These are phyloP conservation scores for Scaptomyza tumidula DNA, from an alignment of 2,888 invertebrate species.

Conservation along the genomic window DNA sequence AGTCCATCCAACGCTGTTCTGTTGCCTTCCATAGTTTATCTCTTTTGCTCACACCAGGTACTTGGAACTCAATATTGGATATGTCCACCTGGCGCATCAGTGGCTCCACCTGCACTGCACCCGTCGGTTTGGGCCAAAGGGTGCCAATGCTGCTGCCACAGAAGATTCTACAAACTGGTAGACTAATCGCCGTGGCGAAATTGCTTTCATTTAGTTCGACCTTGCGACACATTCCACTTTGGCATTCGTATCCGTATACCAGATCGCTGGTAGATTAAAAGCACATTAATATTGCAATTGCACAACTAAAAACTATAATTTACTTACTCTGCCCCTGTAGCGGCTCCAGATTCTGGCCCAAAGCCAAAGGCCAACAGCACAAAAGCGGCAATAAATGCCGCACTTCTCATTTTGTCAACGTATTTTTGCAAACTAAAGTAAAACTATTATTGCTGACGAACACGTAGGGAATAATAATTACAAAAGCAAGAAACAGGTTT, in stretches of 20 bases:
- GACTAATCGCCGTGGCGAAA: conserved; percentile 81
- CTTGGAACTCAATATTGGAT: conserved; percentile 80
- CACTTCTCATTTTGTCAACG: conserved; percentile 46
- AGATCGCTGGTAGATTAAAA: conserved; percentile 49
- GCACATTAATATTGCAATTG: background rate
- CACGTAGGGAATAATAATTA: conserved; percentile 40
- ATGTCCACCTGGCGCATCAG: conserved; percentile 84
- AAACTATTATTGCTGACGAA: conserved; percentile 4
- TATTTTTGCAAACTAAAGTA: conserved; percentile 11
- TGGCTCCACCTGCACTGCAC: conserved; percentile 83
- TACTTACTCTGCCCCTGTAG: conserved; percentile 55
- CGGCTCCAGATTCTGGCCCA: conserved; percentile 35
- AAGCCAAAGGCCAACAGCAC: conserved; percentile 59
- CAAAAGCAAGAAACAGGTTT: conserved; percentile 53
- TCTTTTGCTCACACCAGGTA: conserved; percentile 69
- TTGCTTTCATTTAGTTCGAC: conserved; percentile 80
- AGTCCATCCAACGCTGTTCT: conserved; percentile 83
- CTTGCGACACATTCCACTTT: conserved; percentile 77
- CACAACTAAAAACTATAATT: background rate
- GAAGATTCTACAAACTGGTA: conserved; percentile 85
- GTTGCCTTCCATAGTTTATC: conserved; percentile 76
- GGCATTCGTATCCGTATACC: conserved; percentile 83
- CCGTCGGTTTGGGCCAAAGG: conserved; percentile 85
- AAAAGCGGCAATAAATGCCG: conserved; percentile 35
- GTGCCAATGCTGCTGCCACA: conserved; percentile 85